Conservation (phyloP, 2,888 invertebrate species). For the Nycteola revayana region DNA sequence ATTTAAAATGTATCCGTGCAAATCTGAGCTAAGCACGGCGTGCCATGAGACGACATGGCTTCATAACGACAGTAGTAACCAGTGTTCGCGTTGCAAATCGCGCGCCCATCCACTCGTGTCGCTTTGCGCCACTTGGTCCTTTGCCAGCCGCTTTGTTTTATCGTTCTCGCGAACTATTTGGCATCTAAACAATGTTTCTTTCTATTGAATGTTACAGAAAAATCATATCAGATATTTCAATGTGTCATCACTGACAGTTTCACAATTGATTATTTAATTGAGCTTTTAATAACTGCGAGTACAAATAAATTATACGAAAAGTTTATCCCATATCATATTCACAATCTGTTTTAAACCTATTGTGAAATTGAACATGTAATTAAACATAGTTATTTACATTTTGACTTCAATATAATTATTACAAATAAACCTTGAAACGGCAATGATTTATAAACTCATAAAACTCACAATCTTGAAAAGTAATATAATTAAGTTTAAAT, state of each 20-base stretch:
- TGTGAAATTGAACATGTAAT: too few species aligned
- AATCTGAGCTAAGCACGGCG: conserved; percentile 60
- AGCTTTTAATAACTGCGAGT: too few species aligned
- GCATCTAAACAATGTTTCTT: conserved; percentile 76
- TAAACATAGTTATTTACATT: too few species aligned
- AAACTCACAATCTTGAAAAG: not conserved
- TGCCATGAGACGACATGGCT: conserved; percentile 35
- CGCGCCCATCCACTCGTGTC: conserved; percentile 68
- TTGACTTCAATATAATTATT: too few species aligned
- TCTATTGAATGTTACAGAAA: conserved; percentile 74
- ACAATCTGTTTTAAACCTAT: not conserved
- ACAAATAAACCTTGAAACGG: too few species aligned
- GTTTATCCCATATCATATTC: too few species aligned
- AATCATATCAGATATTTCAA: conserved; percentile 64
- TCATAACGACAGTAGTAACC: conserved; percentile 34
- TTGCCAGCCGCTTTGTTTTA: conserved; percentile 78
- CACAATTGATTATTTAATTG: conserved; percentile 37
- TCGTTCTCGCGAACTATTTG: conserved; percentile 72
- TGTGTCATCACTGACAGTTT: conserved; percentile 50
- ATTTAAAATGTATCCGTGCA: conserved; percentile 76
- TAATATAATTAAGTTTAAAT: conserved; percentile 4
- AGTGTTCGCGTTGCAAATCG: conserved; percentile 57
- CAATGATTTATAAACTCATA: not conserved
- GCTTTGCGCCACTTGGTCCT: conserved; percentile 66
- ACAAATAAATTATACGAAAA: too few species aligned